phyloP scores from a whole-genome alignment of 2,113 vertebrate species.

The Triplophysa siluroides region DNA sequence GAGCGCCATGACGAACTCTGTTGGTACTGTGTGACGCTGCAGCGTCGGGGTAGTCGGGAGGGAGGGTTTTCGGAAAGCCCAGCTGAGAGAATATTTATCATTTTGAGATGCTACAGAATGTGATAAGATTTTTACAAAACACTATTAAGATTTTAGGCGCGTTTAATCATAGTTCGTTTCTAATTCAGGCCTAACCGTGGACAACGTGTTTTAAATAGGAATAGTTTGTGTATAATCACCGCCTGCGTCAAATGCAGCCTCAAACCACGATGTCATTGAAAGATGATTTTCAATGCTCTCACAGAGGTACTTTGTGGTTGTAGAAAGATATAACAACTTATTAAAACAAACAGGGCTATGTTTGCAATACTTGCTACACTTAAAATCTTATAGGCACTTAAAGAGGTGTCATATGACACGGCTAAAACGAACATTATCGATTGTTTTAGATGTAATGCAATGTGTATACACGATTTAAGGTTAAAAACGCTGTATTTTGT shows the following conservation, averaged over 20 bases:
- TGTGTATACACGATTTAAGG: too few species aligned
- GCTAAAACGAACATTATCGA: too few species aligned
- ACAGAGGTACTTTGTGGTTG: background rate
- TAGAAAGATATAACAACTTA: background rate
- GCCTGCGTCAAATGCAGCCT: background rate
- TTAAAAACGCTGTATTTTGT: too few species aligned
- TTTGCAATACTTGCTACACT: background rate
- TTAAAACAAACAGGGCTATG: background rate
- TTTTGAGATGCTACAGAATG: background rate
- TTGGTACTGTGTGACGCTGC: conserved; percentile 54
- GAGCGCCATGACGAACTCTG: conserved; percentile 71
- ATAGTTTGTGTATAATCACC: conserved; percentile 36
- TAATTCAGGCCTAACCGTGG: background rate
- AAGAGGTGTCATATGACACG: too few species aligned
- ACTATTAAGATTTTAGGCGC: background rate
- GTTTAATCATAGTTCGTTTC: background rate
- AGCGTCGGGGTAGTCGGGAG: conserved; percentile 1
- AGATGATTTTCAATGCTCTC: background rate
- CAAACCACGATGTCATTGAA: background rate
- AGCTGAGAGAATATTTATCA: background rate
- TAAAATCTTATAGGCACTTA: too few species aligned
- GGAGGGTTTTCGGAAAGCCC: conserved; percentile 10
- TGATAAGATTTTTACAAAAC: background rate
- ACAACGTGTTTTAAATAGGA: background rate
- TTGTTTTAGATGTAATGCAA: too few species aligned